Evolutionary conservation across 2,113 vertebrate genomes (phyloP).

Genomic region (Dissostichus mawsoni): DNA sequence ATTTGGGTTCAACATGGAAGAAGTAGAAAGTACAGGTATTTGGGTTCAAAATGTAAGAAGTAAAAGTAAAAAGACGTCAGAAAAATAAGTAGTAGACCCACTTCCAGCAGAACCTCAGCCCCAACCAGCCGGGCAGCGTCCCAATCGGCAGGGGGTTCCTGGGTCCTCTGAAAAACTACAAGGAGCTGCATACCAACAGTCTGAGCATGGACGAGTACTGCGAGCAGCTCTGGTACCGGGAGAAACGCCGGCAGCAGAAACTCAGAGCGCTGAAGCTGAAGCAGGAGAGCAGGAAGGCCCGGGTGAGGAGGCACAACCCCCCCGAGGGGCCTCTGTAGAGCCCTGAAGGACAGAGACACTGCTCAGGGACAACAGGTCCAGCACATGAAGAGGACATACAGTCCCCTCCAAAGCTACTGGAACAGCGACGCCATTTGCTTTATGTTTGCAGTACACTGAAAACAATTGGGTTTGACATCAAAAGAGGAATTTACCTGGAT

Average conservation of each 20-base stretch:
- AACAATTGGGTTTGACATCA: too few relatives aligned
- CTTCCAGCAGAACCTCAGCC: constrained; percentile 18
- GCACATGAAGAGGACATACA: constrained; percentile 8
- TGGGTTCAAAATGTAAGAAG: too few relatives aligned
- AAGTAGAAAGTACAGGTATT: too few relatives aligned
- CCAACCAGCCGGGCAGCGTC: background rate
- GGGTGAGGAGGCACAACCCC: constrained; percentile 85
- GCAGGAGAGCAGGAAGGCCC: constrained; percentile 83
- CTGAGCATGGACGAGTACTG: constrained; percentile 85
- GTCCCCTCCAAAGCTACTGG: too few relatives aligned
- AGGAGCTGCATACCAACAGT: constrained; percentile 79
- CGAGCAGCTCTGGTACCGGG: constrained; percentile 85
- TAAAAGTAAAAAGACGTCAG: too few relatives aligned
- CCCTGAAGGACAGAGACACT: constrained; percentile 10
- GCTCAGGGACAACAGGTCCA: constrained; percentile 14
- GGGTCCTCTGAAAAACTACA: constrained; percentile 73
- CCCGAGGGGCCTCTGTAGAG: constrained; percentile 37
- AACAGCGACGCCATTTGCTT: too few relatives aligned
- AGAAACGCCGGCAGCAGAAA: constrained; percentile 86
- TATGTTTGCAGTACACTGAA: too few relatives aligned
- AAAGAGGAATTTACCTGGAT: too few relatives aligned
- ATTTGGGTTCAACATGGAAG: too few relatives aligned
- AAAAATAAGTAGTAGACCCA: too few relatives aligned
- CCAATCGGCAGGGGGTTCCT: too few relatives aligned
- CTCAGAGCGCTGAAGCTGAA: constrained; percentile 85